Base-by-base conservation (phyloP, 2,888 invertebrate genomes). In the Platycheirus albimanus region DNA sequence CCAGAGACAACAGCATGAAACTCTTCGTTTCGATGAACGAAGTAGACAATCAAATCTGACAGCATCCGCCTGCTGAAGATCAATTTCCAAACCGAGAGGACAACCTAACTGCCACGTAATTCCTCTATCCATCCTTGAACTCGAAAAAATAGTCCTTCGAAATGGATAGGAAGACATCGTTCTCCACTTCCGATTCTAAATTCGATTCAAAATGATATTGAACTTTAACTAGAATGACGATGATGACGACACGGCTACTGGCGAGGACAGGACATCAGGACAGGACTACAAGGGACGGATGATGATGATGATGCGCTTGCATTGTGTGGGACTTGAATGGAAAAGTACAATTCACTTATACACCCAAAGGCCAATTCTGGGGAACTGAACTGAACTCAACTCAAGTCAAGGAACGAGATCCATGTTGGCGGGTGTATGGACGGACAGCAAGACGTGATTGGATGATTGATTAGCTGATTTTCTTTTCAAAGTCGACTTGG, bases 401-500 rank as follows among this genome's bases (percentile, higher is more conserved):
- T 43, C 10, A 7, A 43, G 49, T 56, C 56, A 58, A 41, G 38
- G 15, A 38, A 51, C 38, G 41, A 38, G 13, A 67, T n/a, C n/a
- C n/a, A n/a, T n/a, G n/a, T n/a, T n/a, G n/a, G n/a, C n/a, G n/a
- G n/a, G 17, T 11, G 43, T 36, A 69, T 33, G 28, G 51, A 43
- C 33, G 51, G 28, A n/a, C 36, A 19, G n/a, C 47, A 47, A 61
- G 38, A 76, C 71, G 71, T 81, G 81, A 81, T 81, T 81, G 81
- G 67, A 76, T 81, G 81, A 81, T 81, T 81, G 81, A 81, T 81
- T 81, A 71, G 54, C 71, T 81, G 77, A 76, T 81, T 81, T 81
- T 76, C 77, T 76, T 71, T 76, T 76, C 69, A 45, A 52, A 76
- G 71, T 76, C 47, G 47, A 52, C 41, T 38, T 58, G 30, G 38